Percentiles rank a stretch among this genome's conserved stretches.
Evolutionary conservation across 2,888 invertebrate species (phyloP).

Genomic region (Ormyrus nitidulus): DNA sequence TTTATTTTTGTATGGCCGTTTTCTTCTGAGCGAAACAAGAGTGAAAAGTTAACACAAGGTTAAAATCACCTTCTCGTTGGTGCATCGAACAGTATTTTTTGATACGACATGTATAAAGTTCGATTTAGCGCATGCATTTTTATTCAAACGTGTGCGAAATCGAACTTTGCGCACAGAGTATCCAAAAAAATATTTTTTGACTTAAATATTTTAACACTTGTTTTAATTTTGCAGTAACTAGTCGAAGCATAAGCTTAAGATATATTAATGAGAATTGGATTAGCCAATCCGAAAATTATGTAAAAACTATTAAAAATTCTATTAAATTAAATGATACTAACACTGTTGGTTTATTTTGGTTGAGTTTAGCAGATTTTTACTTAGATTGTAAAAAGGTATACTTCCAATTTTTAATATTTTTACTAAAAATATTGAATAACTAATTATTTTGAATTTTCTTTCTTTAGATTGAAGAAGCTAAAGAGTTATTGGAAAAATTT

Average conservation of each 20-base stretch:
- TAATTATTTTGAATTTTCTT: constrained; percentile 5
- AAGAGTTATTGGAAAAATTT: constrained; percentile 61
- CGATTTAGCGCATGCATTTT: too few relatives aligned
- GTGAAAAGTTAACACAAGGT: too few relatives aligned
- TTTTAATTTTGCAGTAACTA: constrained; percentile 62
- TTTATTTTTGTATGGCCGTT: too few relatives aligned
- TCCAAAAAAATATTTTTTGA: not conserved
- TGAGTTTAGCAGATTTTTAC: constrained; percentile 69
- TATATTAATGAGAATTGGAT: constrained; percentile 67
- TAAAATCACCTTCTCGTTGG: too few relatives aligned
- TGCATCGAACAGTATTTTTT: too few relatives aligned
- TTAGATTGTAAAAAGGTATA: constrained; percentile 66
- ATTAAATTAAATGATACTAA: constrained; percentile 54
- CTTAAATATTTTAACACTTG: constrained; percentile 6
- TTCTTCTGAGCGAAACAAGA: too few relatives aligned
- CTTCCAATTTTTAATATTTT: constrained; percentile 10
- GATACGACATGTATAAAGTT: too few relatives aligned
- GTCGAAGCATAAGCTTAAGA: constrained; percentile 65
- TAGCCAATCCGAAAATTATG: constrained; percentile 58
- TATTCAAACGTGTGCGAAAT: too few relatives aligned
- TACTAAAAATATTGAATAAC: constrained; percentile 2
- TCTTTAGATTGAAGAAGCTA: constrained; percentile 63
- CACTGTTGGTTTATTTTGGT: constrained; percentile 65
- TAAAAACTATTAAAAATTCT: constrained; percentile 56
- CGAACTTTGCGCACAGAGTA: too few relatives aligned